Conservation (phyloP, 92 coral and sea anemone species). For the Scolanthus callimorphus region DNA sequence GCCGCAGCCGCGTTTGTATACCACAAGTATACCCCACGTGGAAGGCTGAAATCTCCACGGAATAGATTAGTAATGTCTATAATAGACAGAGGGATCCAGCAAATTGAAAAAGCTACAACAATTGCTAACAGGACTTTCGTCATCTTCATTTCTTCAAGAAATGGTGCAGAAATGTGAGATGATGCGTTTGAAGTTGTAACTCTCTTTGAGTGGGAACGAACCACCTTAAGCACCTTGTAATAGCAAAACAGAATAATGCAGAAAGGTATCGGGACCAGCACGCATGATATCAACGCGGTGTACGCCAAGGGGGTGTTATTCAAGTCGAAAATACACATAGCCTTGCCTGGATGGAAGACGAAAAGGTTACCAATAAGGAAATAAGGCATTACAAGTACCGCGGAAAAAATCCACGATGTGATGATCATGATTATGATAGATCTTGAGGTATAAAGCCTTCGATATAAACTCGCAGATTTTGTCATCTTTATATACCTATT, state of each 20-base stretch:
- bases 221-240: background rate
- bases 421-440: background rate
- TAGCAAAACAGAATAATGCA: background rate
- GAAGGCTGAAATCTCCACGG: background rate
- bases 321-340: background rate
- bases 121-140: background rate
- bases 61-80: background rate
- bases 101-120: background rate
- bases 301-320: background rate
- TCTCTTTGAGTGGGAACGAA: background rate
- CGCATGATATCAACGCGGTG: background rate
- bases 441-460: background rate
- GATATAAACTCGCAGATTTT: background rate
- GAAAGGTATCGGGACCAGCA: background rate
- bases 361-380: background rate
- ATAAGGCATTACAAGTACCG: background rate
- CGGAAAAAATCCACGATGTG: background rate
- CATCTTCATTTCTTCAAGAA: background rate
- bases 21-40: background rate
- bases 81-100: background rate
- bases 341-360: background rate
- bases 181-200: background rate
- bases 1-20: background rate
- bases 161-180: background rate
- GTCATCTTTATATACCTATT: background rate